Conservation (phyloP, 2,113 vertebrate species). For the Gallinago jamesoni region DNA sequence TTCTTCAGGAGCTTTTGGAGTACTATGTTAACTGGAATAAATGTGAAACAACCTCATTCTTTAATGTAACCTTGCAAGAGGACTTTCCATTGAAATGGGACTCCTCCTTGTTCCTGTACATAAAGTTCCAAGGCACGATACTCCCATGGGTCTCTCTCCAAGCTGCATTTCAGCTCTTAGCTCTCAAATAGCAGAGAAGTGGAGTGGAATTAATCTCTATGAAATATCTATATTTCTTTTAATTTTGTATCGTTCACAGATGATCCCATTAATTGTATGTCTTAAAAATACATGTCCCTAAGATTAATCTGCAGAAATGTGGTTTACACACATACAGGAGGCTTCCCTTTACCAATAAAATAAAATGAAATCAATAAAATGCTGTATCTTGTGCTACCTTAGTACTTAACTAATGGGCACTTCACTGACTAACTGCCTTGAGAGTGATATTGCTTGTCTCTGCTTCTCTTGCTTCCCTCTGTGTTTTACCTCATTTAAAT, state of each 20-base stretch:
- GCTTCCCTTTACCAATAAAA: background rate
- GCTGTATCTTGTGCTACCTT: background rate
- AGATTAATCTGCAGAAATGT: slow-evolving; percentile 16
- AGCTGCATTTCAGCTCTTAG: slow-evolving; percentile 25
- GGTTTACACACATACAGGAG: background rate
- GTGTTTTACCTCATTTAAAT: slow-evolving; percentile 28
- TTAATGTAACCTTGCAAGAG: slow-evolving; percentile 33
- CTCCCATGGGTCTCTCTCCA: slow-evolving; percentile 12
- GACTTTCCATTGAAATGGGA: background rate
- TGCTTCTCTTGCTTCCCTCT: background rate
- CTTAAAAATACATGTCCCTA: background rate
- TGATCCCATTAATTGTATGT: background rate
- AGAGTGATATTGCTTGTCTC: slow-evolving; percentile 2
- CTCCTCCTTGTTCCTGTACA: background rate
- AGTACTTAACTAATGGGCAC: background rate
- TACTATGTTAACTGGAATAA: background rate
- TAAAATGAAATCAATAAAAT: background rate
- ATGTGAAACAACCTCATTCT: slow-evolving; percentile 19
- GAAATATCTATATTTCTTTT: slow-evolving; percentile 10
- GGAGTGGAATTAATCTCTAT: background rate
- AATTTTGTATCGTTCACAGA: slow-evolving; percentile 1
- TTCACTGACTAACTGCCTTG: background rate
- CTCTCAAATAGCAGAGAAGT: background rate
- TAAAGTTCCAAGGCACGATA: slow-evolving; percentile 5
- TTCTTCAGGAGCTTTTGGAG: background rate